These are phyloP conservation scores for Syngnathus floridae DNA, from an alignment of 2,113 vertebrate species.

Conservation along the genomic window DNA sequence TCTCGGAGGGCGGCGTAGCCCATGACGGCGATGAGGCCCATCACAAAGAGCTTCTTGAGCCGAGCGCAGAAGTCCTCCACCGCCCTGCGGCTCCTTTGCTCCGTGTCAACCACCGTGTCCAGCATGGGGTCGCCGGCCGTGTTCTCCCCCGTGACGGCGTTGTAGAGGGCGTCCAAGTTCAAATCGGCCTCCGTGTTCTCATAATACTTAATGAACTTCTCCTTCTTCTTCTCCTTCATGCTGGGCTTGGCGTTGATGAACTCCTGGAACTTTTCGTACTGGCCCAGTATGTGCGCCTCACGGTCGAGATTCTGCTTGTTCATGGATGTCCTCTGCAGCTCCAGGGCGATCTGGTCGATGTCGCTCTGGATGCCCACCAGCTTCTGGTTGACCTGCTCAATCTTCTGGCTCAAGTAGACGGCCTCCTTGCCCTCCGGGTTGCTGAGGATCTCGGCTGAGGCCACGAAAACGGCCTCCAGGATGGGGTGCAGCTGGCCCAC, in stretches of 20 bases:
- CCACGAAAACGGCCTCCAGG: constrained; percentile 71
- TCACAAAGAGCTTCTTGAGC: constrained; percentile 73
- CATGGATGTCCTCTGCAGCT: constrained; percentile 59
- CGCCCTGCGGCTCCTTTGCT: constrained; percentile 62
- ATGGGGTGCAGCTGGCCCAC: constrained; percentile 74
- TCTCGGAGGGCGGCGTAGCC: constrained; percentile 69
- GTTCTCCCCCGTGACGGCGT: constrained; percentile 62
- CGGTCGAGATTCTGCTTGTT: constrained; percentile 74
- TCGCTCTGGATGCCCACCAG: constrained; percentile 68
- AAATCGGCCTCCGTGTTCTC: constrained; percentile 66
- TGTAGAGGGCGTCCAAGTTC: constrained; percentile 72
- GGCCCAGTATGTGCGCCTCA: constrained; percentile 71
- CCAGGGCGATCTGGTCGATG: constrained; percentile 63
- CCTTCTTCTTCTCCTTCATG: constrained; percentile 70
- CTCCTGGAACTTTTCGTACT: constrained; percentile 76
- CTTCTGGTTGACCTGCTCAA: constrained; percentile 65
- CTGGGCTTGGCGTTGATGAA: constrained; percentile 70
- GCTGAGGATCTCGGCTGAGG: constrained; percentile 66
- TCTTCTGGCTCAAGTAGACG: constrained; percentile 66
- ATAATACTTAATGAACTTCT: constrained; percentile 71
- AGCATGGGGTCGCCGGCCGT: constrained; percentile 61
- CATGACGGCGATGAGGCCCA: constrained; percentile 74
- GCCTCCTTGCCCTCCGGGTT: constrained; percentile 71
- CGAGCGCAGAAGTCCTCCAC: constrained; percentile 74
- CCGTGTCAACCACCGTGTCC: constrained; percentile 56